Base-by-base conservation (phyloP, 2,797 vertebrate species). In the Danio aesculapii region DNA sequence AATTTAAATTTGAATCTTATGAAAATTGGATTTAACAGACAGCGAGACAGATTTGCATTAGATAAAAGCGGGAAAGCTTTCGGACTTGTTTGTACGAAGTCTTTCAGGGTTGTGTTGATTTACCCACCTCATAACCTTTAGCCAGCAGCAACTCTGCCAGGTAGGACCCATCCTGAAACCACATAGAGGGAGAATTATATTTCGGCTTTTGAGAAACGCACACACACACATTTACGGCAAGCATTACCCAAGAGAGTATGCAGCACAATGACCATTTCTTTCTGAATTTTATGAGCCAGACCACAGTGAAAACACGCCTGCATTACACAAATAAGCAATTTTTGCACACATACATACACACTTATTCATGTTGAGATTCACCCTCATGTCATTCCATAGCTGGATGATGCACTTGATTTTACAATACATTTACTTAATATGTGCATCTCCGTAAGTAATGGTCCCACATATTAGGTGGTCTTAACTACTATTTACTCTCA, bases 131-230 rank as follows among this genome's bases (percentile, higher is more conserved):
- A 0, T 99, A 99, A 88, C 97, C 97, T 92, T 98, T 99, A 87
- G 95, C 92, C 85, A 99, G 88, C 85, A 99, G 96, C 93, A 98
- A 98, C 92, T 99, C 98, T 0, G 98, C 98, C 95, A 99, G 95
- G 92, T 99, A 99, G 12, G 98, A 99, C n/a, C 98, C 98, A 93
- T 99, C 98, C 98, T 99, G 92, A 87, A 92, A 94, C 91, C 73
- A 94, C 41, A 91, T 5, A 81, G 88, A 88, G 86, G 87, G 73
- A 90, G 11, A 84, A 74, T 75, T 81, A 81, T 30, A 30, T 79
- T 83, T 82, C 61, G 68, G 84, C 55, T 44, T 44, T 67, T 39
- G 67, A 17, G 43, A 69, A 50, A 67, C 9, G 72, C 19, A 72
- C 68, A 81, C 39, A 74, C 53, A 76, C 57, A 58, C 62, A 67